Evolutionary conservation across 2,888 invertebrate genomes (phyloP).

Genomic region (Himalopsyche kuldschensis): DNA sequence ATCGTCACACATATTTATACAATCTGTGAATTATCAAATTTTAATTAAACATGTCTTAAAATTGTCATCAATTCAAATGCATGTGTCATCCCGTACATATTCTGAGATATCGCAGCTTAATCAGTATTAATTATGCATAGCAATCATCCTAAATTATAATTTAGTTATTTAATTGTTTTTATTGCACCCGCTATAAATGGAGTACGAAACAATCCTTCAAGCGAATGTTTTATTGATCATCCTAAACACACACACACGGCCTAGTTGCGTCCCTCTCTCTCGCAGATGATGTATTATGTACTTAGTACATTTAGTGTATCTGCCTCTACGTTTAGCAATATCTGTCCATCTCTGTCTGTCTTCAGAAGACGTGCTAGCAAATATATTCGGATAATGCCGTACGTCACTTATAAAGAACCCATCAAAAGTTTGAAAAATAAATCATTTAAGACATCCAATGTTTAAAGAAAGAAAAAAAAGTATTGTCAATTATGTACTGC

Average conservation of each 20-base stretch:
- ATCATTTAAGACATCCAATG: neutral
- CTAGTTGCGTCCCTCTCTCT: conserved; percentile 42
- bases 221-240: conserved; percentile 41
- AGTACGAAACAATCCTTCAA: conserved; percentile 11
- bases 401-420: neutral
- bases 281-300: conserved; percentile 31
- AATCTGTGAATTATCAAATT: too few species aligned
- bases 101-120: too few species aligned
- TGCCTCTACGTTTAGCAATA: conserved; percentile 6
- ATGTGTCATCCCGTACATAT: too few species aligned
- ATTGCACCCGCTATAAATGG: conserved; percentile 15
- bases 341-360: conserved; percentile 29
- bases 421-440: neutral
- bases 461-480: neutral
- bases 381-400: conserved; percentile 21
- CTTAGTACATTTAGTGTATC: conserved; percentile 29
- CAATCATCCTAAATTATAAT: too few species aligned
- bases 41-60: too few species aligned
- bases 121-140: too few species aligned
- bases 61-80: too few species aligned
- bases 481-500: neutral
- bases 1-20: too few species aligned
- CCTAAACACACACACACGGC: conserved; percentile 43
- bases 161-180: neutral
- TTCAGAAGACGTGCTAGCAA: conserved; percentile 23